These are phyloP conservation scores for Sinocyclocheilus rhinocerous DNA, from an alignment of 2,113 vertebrate species.

Conservation along the genomic window DNA sequence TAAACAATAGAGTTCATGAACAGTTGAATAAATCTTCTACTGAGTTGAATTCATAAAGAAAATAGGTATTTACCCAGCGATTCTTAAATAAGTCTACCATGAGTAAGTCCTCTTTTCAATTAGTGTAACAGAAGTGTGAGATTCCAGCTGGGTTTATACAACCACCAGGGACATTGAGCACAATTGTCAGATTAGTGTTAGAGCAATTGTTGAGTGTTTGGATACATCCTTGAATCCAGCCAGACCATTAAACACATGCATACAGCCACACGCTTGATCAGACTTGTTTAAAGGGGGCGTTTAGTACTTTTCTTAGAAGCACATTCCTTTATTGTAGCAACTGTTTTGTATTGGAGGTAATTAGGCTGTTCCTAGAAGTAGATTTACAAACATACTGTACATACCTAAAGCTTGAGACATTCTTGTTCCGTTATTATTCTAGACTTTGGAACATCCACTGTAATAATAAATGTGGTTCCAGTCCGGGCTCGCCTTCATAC, in stretches of 20 bases:
- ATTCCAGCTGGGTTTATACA: not conserved
- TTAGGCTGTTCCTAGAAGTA: constrained; percentile 9
- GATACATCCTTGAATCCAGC: not conserved
- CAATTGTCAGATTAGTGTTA: not conserved
- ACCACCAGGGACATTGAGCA: not conserved
- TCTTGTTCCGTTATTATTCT: not conserved
- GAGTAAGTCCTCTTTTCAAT: not conserved
- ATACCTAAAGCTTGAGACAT: constrained; percentile 3
- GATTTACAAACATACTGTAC: constrained; percentile 10
- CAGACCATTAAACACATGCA: not conserved
- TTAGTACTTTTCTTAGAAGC: too few relatives aligned
- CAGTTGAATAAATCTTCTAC: too few relatives aligned
- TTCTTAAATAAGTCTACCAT: not conserved
- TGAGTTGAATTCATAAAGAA: too few relatives aligned
- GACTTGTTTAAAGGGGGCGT: too few relatives aligned
- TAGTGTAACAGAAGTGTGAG: too few relatives aligned
- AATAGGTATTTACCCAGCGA: too few relatives aligned
- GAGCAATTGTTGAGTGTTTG: not conserved
- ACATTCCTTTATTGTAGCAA: not conserved
- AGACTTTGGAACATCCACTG: not conserved
- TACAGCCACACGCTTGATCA: not conserved
- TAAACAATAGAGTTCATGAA: too few relatives aligned
- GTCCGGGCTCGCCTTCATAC: too few relatives aligned
- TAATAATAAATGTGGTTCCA: too few relatives aligned
- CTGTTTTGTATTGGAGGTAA: not conserved